Conservation (phyloP, 2,888 invertebrate species). For the Escarpia spicata region DNA sequence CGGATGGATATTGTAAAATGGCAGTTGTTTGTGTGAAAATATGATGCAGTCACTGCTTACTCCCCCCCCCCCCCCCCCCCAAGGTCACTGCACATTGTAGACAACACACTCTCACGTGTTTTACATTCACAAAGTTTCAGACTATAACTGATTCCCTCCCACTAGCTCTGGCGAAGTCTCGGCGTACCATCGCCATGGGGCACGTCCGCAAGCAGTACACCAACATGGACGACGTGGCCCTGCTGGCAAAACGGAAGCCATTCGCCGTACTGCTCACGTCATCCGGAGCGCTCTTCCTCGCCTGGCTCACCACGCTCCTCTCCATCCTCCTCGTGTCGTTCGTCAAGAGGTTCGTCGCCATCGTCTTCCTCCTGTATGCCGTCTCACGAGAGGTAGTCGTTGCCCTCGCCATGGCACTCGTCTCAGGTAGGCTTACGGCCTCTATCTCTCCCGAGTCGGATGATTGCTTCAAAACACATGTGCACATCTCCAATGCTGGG, state of each 20-base stretch:
- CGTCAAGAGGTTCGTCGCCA: not conserved
- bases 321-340: conserved; percentile 3
- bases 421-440: not conserved
- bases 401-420: not conserved
- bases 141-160: not conserved
- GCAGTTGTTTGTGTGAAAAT: too few species aligned
- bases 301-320: not conserved
- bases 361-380: not conserved
- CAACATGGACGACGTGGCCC: not conserved
- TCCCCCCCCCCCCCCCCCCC: too few species aligned
- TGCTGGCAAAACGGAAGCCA: not conserved
- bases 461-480: not conserved
- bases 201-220: not conserved
- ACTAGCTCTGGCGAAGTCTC: not conserved
- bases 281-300: not conserved
- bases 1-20: too few species aligned
- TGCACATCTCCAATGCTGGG: too few species aligned
- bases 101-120: not conserved
- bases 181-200: not conserved
- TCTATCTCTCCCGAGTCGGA: too few species aligned
- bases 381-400: not conserved
- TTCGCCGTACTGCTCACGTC: not conserved
- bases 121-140: not conserved
- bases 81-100: too few species aligned
- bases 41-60: too few species aligned